Evolutionary conservation across 2,113 vertebrate genomes (phyloP), one percentile per base, ranked within the genome.

Genomic region (Sula dactylatra): DNA sequence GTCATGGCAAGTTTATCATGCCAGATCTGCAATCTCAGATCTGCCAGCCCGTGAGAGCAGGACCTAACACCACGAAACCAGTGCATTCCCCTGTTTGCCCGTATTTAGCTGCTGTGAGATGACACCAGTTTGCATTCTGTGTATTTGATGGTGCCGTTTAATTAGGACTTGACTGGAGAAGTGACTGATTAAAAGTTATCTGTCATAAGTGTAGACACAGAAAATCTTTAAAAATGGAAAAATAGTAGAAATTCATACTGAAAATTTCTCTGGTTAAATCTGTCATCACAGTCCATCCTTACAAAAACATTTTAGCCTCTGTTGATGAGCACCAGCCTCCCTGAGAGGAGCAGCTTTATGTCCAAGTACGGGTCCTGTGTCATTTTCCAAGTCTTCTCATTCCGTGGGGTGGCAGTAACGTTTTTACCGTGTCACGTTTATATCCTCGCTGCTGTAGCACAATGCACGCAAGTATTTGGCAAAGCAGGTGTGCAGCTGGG

Each of bases 331-430:
- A 55, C 8, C n/a, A 45, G 47, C 45, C 50, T 52, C 34, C 18
- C 54, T 49, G 59, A 72, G 69, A 65, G n/a, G 24, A 79, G 50
- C 66, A 82, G 74, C 56, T 58, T 36, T 38, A 16, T 81, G 44
- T 25, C 58, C 32, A 6, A 2, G 32, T 17, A 4, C 1, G 1
- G 86, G 31, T 36, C 21, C 26, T 0, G 1, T 40, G 56, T 42
- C 13, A 4, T 83, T n/a, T 72, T 31, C 49, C 31, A 26, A 16
- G 16, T 24, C 27, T 34, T 55, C 29, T 54, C 66, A 9, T 54
- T 24, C 1, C 0, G 8, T 17, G 69, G 54, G 19, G 38, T 65
- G 59, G 44, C 79, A 3, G 7, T 24, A 29, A 29, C 31, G 5
- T 20, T 71, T 88, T 49, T 40, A 24, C 58, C 2, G 1, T 11